Conservation (phyloP, 2,797 vertebrate genomes). For the Diglossa cyanea region DNA sequence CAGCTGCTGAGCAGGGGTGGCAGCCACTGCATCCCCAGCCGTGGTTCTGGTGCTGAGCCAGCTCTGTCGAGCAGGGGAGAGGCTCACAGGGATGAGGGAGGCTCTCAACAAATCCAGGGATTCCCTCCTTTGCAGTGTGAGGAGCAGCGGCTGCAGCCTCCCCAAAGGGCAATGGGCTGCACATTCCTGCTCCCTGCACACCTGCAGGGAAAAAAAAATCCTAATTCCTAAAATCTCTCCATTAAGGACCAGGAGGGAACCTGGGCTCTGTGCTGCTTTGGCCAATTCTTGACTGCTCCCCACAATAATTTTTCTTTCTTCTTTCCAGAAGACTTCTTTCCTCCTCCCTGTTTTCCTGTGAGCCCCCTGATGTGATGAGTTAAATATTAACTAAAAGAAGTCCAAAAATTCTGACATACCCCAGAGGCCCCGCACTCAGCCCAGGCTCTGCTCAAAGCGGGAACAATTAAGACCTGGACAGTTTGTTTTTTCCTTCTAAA, state of each 20-base stretch:
- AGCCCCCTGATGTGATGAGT: neutral
- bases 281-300: neutral
- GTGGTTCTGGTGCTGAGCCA: rapidly evolving
- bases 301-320: neutral
- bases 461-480: constrained; percentile 71
- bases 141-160: neutral
- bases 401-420: constrained; percentile 46
- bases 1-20: neutral
- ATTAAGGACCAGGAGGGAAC: neutral
- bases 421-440: constrained; percentile 44
- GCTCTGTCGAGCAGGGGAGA: rapidly evolving
- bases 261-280: neutral
- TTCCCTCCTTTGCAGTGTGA: neutral
- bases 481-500: constrained; percentile 53
- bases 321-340: neutral
- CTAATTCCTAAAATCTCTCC: neutral
- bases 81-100: rapidly evolving
- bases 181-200: neutral
- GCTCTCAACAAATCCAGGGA: neutral
- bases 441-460: constrained; percentile 43
- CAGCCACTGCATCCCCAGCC: neutral
- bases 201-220: neutral
- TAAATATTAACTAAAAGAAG: constrained; percentile 46
- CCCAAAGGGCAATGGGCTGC: rapidly evolving
- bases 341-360: neutral